phyloP scores from a whole-genome alignment of 2,888 invertebrate species.

The Melieria picta region DNA sequence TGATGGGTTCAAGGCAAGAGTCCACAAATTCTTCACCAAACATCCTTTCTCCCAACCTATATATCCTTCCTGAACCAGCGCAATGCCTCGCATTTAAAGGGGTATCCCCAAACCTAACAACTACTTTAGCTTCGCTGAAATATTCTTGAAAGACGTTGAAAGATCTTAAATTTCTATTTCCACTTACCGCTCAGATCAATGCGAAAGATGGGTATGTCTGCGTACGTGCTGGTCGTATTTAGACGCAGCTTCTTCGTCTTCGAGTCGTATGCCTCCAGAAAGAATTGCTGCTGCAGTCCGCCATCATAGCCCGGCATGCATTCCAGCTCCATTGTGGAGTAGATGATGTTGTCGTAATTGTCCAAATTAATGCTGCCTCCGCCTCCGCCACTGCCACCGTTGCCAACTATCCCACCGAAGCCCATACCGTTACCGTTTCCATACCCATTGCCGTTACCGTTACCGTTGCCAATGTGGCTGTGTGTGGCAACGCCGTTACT shows the following conservation, averaged over 20 bases:
- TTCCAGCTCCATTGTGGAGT: constrained; percentile 76
- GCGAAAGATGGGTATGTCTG: constrained; percentile 73
- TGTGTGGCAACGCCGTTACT: constrained; percentile 61
- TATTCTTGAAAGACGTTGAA: too few relatives aligned
- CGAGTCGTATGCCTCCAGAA: constrained; percentile 84
- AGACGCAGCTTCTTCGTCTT: constrained; percentile 76
- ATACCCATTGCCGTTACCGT: constrained; percentile 35
- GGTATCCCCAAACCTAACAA: too few relatives aligned
- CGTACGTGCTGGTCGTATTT: constrained; percentile 73
- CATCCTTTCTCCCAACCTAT: too few relatives aligned
- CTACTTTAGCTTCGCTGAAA: too few relatives aligned
- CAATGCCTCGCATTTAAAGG: too few relatives aligned
- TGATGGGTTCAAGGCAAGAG: too few relatives aligned
- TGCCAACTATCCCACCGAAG: constrained; percentile 32
- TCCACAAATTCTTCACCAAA: too few relatives aligned
- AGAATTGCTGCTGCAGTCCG: constrained; percentile 85
- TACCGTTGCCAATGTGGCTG: constrained; percentile 50
- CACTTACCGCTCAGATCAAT: constrained; percentile 66
- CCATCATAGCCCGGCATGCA: constrained; percentile 91
- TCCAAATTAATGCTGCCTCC: constrained; percentile 63
- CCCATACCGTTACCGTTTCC: constrained; percentile 42
- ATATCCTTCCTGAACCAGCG: too few relatives aligned
- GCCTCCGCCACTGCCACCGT: constrained; percentile 42
- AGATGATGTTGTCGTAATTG: constrained; percentile 65
- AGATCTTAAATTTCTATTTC: too few relatives aligned